Conservation (phyloP, 2,797 vertebrate genomes). For the Miopithecus talapoin region DNA sequence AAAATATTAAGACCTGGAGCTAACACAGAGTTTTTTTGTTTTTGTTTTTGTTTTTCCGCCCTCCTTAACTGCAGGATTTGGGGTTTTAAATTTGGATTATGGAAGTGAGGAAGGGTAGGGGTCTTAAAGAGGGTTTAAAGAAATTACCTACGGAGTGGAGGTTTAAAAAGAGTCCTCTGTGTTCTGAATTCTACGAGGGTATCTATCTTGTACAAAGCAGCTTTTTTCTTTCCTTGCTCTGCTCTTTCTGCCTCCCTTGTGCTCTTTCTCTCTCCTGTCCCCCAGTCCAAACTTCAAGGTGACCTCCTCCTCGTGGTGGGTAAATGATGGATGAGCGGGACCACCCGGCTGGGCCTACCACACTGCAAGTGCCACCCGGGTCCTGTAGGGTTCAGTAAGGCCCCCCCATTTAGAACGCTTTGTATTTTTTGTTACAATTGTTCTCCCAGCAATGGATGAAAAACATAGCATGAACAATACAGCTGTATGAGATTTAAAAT, state of each 20-base stretch:
- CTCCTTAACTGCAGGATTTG: constrained; percentile 24
- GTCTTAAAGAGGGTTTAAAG: constrained; percentile 59
- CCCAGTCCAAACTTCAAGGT: constrained; percentile 85
- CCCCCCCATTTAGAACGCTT: constrained; percentile 84
- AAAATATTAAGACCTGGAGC: constrained; percentile 23
- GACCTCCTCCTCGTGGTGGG: constrained; percentile 83
- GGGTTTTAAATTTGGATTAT: constrained; percentile 83
- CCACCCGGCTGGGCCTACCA: constrained; percentile 85
- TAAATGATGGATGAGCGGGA: constrained; percentile 81
- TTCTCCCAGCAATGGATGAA: constrained; percentile 84
- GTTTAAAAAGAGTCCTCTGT: constrained; percentile 62
- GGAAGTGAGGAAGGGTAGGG: constrained; percentile 56
- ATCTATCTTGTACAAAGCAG: constrained; percentile 82
- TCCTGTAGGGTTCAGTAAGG: constrained; percentile 83
- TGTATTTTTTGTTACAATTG: constrained; percentile 88
- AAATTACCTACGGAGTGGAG: constrained; percentile 71
- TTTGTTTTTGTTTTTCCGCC: neutral
- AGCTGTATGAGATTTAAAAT: constrained; percentile 88
- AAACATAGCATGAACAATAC: constrained; percentile 85
- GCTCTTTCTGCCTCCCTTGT: constrained; percentile 39
- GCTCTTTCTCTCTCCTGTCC: constrained; percentile 56
- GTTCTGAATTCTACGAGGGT: constrained; percentile 81
- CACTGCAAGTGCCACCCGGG: constrained; percentile 82
- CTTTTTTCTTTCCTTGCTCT: constrained; percentile 73
- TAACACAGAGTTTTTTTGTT: neutral